Evolutionary conservation across 2,797 vertebrate species (phyloP), one percentile per base, ranked within the genome.

Genomic region (Onychomys torridus): DNA sequence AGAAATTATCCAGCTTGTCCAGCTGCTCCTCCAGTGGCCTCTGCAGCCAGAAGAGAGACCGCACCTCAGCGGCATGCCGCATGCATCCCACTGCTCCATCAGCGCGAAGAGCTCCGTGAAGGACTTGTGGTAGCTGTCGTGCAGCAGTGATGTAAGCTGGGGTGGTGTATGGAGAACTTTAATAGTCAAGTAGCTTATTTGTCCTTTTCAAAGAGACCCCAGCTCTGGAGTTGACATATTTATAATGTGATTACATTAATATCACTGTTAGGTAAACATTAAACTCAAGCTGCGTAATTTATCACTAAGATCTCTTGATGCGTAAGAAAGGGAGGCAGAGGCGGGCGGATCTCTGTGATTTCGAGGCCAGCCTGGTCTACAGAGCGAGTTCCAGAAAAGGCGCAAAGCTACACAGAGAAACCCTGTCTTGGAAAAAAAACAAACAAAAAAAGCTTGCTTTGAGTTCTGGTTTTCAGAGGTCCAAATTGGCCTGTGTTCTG

Each of bases 1-100:
- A 99, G 98, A 99, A 98, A 98, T 98, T 98, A 99, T 99, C 99
- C 99, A 99, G 99, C 98, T 99, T 99, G 98, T 99, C 98, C 83
- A 98, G 99, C 98, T 99, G 99, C 96, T 99, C 99, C 99, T 99
- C 99, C 98, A 98, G 98, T 10, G 99, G 99, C 98, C 98, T 99
- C 98, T 99, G 99, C 97, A 98, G 98, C 99, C 99, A 99, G 99
- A 99, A 99, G 99, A 99, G 98, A 98, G 99, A 99, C 98, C 99
- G 98, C 98, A 98, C 98, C 98, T 99, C 99, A 95, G 99, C 99
- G 97, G 99, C 98, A 98, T 99, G 99, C 99, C 99, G 98, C 97
- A 99, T 98, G 98, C 98, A 61, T 98, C 98, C 98, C 98, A 98
- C 96, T 99, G 99, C 98, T 99, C 98, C 98, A 99, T 99, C 98